Base-by-base conservation (phyloP, 37 sponge, comb jelly and placozoan genomes). In the Ianthella basta region DNA sequence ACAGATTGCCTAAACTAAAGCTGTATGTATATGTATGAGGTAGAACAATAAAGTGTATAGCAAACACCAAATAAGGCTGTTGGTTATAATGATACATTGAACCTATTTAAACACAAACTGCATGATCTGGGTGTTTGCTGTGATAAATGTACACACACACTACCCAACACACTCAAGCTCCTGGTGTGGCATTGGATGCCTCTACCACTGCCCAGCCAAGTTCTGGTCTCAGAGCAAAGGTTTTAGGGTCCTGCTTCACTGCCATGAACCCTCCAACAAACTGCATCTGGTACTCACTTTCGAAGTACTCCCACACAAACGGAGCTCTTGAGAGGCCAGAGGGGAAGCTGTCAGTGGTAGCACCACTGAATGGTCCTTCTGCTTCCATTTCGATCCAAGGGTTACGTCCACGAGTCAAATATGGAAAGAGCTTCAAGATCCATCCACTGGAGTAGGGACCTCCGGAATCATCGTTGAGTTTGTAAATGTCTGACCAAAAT, bases 191-290 rank as follows among this genome's bases (percentile, higher is more conserved):
- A 25, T 75, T 36, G 37, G 6, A 30, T 50, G 37, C n/a, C n/a
- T 89, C 81, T 0, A 72, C 85, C 10, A 86, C 86, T n/a, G 90
- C 90, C 90, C 90, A 90, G 0, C 90, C 90, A 50, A 90, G 80
- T 35, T 90, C 86, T 50, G 90, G 86, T 23, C 82, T 86, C 4
- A 90, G 25, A 20, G 82, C 82, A 54, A 86, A 25, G 38, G 78
- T 82, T 18, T 23, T 25, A 5, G 74, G 79, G 40, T 90, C 82
- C 38, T 90, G 90, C 12, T 36, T 81, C 19, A 85, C 53, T 0
- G 75, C 78, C 90, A 90, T 81, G 69, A 90, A 90, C 15, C 90
- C 90, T 82, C 86, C 86, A 86, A 59, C 80, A 41, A 90, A 90
- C 33, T 82, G 32, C 90, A 90, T 90, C 0, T 59, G 56, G 35